Evolutionary conservation across 37 sponge, comb jelly and placozoan species (phyloP).

Genomic region (Cladorhizidae sp.): DNA sequence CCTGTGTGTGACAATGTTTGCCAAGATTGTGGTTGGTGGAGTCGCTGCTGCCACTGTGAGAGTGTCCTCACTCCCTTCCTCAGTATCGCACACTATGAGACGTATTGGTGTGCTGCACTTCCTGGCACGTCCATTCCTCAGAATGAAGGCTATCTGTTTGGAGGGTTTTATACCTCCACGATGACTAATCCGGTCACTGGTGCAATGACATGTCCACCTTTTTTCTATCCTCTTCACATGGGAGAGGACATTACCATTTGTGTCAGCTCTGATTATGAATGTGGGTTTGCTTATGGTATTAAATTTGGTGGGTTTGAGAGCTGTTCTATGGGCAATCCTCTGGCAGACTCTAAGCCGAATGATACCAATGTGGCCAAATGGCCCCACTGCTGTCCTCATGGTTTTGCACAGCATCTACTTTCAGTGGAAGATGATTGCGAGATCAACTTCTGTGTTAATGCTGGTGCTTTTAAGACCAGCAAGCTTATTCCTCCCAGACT

Average conservation of each 20-base stretch:
- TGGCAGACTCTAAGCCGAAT: slow-evolving; percentile 21
- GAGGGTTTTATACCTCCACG: slow-evolving; percentile 69
- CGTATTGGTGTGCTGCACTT: slow-evolving; percentile 72
- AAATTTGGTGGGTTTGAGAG: slow-evolving; percentile 82
- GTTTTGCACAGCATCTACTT: slow-evolving; percentile 51
- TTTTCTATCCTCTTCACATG: slow-evolving; percentile 53
- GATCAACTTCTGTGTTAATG: slow-evolving; percentile 66
- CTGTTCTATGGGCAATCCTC: slow-evolving; percentile 69
- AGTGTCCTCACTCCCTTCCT: slow-evolving; percentile 11
- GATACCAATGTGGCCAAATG: not conserved
- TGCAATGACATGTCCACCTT: slow-evolving; percentile 55
- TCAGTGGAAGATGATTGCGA: slow-evolving; percentile 72
- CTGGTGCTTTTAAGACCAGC: slow-evolving; percentile 7
- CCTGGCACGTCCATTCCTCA: slow-evolving; percentile 2
- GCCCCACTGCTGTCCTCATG: slow-evolving; percentile 62
- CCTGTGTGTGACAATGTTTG: slow-evolving; percentile 23
- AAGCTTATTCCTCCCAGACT: slow-evolving; percentile 14
- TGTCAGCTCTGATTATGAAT: slow-evolving; percentile 64
- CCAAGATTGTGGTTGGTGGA: slow-evolving; percentile 20
- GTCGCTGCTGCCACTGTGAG: slow-evolving; percentile 34
- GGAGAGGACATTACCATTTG: slow-evolving; percentile 64
- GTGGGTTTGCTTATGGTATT: slow-evolving; percentile 37
- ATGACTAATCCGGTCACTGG: slow-evolving; percentile 64
- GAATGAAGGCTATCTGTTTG: slow-evolving; percentile 72
- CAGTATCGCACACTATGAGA: slow-evolving; percentile 38